Evolutionary conservation across 2,888 invertebrate species (phyloP), one percentile per base, ranked within the genome.

Genomic region (Ectropis crepuscularia): DNA sequence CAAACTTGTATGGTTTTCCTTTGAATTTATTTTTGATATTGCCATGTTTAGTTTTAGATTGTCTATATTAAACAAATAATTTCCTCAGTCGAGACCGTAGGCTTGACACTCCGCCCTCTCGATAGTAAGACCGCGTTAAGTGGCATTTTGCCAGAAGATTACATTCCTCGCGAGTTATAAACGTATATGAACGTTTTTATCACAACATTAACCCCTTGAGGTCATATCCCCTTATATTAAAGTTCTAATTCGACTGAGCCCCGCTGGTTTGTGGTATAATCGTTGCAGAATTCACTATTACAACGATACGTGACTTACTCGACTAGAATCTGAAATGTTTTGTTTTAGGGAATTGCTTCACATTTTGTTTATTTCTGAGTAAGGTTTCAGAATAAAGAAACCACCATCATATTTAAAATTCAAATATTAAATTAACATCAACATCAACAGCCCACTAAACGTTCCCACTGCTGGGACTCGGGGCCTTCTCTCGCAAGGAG

Each of bases 111-210:
- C 47, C 38, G n/a, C 12, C 50, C 42, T 42, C 42, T 41, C 37
- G 37, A 57, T 50, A 50, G 58, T 49, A 53, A 49, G 53, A 42
- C 61, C 65, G 42, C 61, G 57, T 46, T 55, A 65, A 65, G 65
- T 65, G 65, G 53, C 65, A 62, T 65, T 58, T 54, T 61, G 43
- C 57, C 28, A 51, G 51, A 60, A 82, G 83, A 86, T 87, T 86
- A 86, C 82, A 78, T 78, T 75, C 78, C 77, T 59, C 57, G 70
- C 72, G 48, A 53, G 73, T 74, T 79, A 80, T 78, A 78, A 78
- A 76, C 73, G 73, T 74, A 77, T 77, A 85, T 82, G 77, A 80
- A 74, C 78, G 74, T 80, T 86, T 82, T 83, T 83, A 83, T 81
- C 75, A 76, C 80, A 71, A 73, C 77, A 77, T 80, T 80, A 79